Base-by-base conservation (phyloP, 2,888 invertebrate species). In the Stenolophus ochropezus region DNA sequence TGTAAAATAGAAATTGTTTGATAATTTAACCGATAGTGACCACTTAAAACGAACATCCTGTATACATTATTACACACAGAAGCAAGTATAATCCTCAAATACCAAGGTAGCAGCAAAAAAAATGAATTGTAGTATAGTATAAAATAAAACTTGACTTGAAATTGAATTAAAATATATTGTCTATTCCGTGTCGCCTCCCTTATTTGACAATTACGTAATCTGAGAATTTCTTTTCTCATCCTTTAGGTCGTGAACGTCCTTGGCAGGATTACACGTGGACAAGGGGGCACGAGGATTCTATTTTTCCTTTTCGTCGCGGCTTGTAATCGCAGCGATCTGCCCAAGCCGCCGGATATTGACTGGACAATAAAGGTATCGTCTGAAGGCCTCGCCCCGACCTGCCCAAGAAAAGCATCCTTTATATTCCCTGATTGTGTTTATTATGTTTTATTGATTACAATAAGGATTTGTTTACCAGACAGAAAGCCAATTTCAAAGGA, bases 381-480 rank as follows among this genome's bases (percentile, higher is more conserved):
- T 71, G 33, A 11, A 42, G 11, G 11, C 33, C 33, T 42, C 11
- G 1, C 33, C 8, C 1, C 33, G 51, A 14, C 20, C 11, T 49
- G 73, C 5, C 75, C 33, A 6, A 33, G 75, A 53, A 75, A 75
- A 75, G 51, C 23, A 53, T 75, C 25, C 27, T 75, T 75, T 75
- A 75, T 75, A 75, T 25, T 51, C 75, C 23, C 51, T 75, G 75
- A 75, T 53, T 53, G 75, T 51, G 75, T 75, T 75, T 75, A 75
- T 75, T 75, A 75, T 25, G 75, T 23, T 75, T 75, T 75, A 75
- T 75, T 75, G 75, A 75, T 75, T 53, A 53, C 53, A 61, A 23
- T 4, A 42, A 42, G 11, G 33, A 42, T 42, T 42, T 42, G 11
- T 42, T 42, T 42, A 42, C 11, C 11, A 2, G 2, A 8, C 4